phyloP scores from a whole-genome alignment of 2,888 invertebrate species.

The Drosophila mimica region DNA sequence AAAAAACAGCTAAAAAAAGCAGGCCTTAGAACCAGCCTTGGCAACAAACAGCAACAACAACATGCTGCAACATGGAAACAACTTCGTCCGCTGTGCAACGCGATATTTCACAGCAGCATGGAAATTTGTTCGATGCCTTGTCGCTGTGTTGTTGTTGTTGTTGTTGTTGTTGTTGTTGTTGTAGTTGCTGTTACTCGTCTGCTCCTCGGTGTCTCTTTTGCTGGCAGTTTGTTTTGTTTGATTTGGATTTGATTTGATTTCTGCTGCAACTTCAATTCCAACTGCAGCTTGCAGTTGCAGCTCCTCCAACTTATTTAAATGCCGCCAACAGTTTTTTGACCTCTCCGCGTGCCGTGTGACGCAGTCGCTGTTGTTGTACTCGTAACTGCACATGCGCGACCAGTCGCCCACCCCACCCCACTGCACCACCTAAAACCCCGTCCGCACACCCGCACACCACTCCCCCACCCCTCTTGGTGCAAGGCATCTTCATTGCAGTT shows the following conservation, averaged over 20 bases:
- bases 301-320: slow-evolving; percentile 67
- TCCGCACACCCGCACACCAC: background rate
- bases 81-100: slow-evolving; percentile 61
- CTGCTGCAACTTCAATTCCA: slow-evolving; percentile 40
- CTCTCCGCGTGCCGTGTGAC: slow-evolving; percentile 67
- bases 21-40: slow-evolving; percentile 52
- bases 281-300: slow-evolving; percentile 11
- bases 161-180: slow-evolving; percentile 26
- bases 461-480: background rate
- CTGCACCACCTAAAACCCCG: slow-evolving; percentile 8
- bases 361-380: slow-evolving; percentile 57
- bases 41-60: slow-evolving; percentile 33
- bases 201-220: slow-evolving; percentile 43
- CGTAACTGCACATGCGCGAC: slow-evolving; percentile 79
- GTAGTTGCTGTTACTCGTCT: slow-evolving; percentile 14
- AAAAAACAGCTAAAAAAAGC: slow-evolving; percentile 26
- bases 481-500: slow-evolving; percentile 44
- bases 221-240: slow-evolving; percentile 75
- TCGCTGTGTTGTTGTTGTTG: slow-evolving; percentile 43
- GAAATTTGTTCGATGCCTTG: slow-evolving; percentile 82
- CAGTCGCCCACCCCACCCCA: slow-evolving; percentile 40
- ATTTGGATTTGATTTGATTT: slow-evolving; percentile 82
- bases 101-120: slow-evolving; percentile 82
- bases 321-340: slow-evolving; percentile 72
- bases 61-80: slow-evolving; percentile 50